A percentile compares a stretch with the other conserved stretches of the same genome.
Evolutionary conservation across 2,113 vertebrate genomes (phyloP).

Genomic region (Cariama cristata): DNA sequence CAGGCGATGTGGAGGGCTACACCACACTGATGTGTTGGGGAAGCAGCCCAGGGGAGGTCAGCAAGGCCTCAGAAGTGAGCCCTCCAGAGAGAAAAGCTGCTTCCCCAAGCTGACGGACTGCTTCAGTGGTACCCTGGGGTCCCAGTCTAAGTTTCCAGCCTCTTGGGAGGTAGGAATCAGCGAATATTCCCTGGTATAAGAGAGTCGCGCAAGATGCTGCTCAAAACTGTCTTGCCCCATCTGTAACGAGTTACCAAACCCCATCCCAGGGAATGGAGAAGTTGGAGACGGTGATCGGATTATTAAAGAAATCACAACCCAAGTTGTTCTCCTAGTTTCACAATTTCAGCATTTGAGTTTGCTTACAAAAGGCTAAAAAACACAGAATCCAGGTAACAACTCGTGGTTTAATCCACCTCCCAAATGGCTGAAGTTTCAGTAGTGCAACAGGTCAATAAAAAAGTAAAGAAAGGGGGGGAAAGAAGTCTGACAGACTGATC

Average conservation of each 20-base stretch:
- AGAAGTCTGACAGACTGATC: neutral
- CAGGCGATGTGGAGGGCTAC: neutral
- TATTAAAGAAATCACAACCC: neutral
- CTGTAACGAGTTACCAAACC: neutral
- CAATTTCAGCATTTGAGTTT: neutral
- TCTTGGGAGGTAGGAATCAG: neutral
- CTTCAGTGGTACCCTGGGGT: neutral
- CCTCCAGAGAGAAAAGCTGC: neutral
- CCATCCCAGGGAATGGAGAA: neutral
- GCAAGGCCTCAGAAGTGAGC: neutral
- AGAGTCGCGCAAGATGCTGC: neutral
- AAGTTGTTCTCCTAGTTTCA: neutral
- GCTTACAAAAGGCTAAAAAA: neutral
- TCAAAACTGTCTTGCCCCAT: neutral
- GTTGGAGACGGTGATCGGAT: neutral
- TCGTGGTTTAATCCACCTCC: fast-evolving
- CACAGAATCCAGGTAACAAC: neutral
- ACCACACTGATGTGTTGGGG: neutral
- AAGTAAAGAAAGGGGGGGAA: neutral
- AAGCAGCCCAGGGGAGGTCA: neutral
- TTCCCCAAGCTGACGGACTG: neutral
- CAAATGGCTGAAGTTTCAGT: neutral
- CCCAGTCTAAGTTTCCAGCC: neutral
- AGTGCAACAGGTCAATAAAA: neutral
- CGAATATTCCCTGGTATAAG: neutral